Percentiles rank a stretch among this genome's conserved stretches.
Conservation (phyloP, 2,797 vertebrate species). For the Acridotheres tristis region DNA sequence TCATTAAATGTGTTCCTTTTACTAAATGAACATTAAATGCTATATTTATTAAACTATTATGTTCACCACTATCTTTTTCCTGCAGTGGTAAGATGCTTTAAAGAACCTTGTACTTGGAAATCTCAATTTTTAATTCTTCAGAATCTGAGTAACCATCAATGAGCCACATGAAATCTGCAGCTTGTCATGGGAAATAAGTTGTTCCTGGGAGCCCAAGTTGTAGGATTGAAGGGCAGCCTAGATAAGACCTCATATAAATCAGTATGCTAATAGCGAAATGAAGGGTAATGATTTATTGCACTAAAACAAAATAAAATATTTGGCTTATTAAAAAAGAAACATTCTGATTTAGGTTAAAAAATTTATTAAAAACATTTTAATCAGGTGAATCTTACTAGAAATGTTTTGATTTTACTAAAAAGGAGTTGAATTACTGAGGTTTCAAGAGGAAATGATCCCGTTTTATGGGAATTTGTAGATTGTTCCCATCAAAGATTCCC, state of each 20-base stretch:
- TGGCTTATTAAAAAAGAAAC: neutral
- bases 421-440: neutral
- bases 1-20: neutral
- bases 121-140: neutral
- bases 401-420: neutral
- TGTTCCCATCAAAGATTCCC: neutral
- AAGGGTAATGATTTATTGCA: neutral
- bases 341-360: neutral
- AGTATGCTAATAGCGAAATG: neutral
- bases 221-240: neutral
- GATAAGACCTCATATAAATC: neutral
- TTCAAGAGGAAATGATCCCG: neutral
- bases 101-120: neutral
- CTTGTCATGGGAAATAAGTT: neutral
- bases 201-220: neutral
- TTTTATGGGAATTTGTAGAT: neutral
- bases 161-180: neutral
- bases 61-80: neutral
- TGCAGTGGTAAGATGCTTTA: neutral
- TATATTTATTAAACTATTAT: neutral
- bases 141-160: neutral
- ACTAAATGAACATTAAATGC: neutral
- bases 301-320: neutral
- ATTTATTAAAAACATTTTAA: neutral
- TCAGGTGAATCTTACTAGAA: neutral